Evolutionary conservation across 2,888 invertebrate species (phyloP).

Genomic region (Agrotis clavis): DNA sequence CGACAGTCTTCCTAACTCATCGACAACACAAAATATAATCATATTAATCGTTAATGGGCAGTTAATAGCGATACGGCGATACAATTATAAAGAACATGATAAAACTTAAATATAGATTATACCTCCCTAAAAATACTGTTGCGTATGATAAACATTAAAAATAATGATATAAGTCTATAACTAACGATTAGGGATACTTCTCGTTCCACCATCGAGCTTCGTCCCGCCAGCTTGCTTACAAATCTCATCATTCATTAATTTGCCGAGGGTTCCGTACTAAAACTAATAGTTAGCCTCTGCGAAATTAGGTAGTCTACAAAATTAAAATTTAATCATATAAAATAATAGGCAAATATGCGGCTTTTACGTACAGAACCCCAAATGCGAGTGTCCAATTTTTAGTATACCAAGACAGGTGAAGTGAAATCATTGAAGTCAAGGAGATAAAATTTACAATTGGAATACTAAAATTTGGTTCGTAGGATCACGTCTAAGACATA

Average conservation of each 20-base stretch:
- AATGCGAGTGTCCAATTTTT: constrained; percentile 62
- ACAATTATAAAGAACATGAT: constrained; percentile 71
- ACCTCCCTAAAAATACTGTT: constrained; percentile 89
- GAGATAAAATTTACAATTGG: constrained; percentile 38
- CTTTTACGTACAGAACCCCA: constrained; percentile 65
- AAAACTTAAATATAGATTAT: constrained; percentile 88
- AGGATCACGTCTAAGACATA: constrained; percentile 71
- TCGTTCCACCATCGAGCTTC: constrained; percentile 67
- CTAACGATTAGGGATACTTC: constrained; percentile 79
- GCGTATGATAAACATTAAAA: constrained; percentile 89
- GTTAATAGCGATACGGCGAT: constrained; percentile 79
- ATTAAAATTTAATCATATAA: constrained; percentile 44
- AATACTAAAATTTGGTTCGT: constrained; percentile 68
- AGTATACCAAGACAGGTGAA: constrained; percentile 56
- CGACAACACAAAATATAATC: constrained; percentile 61
- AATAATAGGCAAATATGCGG: constrained; percentile 56
- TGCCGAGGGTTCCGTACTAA: constrained; percentile 66
- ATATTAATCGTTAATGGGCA: constrained; percentile 66
- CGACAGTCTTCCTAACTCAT: constrained; percentile 66
- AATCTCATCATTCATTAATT: constrained; percentile 57
- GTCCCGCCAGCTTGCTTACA: constrained; percentile 67
- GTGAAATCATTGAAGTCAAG: constrained; percentile 46
- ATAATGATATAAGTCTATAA: constrained; percentile 90
- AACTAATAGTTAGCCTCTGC: constrained; percentile 61
- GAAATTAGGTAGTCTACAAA: constrained; percentile 39